Evolutionary conservation across 1,140 invertebrate species (phyloP), one percentile per base, ranked within the genome.

Genomic region (Leptonema lineaticorne): DNA sequence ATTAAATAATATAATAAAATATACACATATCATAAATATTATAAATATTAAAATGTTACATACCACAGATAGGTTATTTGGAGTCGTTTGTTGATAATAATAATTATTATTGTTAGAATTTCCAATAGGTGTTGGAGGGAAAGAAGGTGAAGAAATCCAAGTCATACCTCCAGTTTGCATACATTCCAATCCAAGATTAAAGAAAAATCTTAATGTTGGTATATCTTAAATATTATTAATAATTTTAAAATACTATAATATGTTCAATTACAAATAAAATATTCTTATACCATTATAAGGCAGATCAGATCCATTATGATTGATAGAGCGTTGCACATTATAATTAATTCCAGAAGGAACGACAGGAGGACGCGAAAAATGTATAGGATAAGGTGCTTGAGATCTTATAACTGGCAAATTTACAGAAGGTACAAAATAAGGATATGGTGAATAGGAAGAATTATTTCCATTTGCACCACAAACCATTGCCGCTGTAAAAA

Each of bases 171-270:
- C 26, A 75, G 76, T 28, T 77, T 77, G 76, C 74, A 82, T 78
- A 75, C 80, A 81, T 28, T 89, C 87, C 33, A 88, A 76, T 72
- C 88, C 88, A 71, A 89, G 76, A 76, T 89, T 90, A 77, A 85
- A 89, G 75, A 86, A 90, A 73, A 84, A 88, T 63, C 86, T 83
- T 41, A 88, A 75, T 8, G 87, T 88, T 27, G 78, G 75, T 46
- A 88, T 77, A 76, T 89, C 86, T 87, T 75, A 2, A 76, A 76
- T 41, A n/a, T n/a, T n/a, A n/a, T n/a, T n/a, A n/a, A n/a, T n/a
- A n/a, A n/a, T 66, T 48, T 4, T 16, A 66, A 37, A 65, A 65
- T 48, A 20, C 8, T 72, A 72, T 66, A 37, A n/a, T 14, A 37
- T 37, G n/a, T 37, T 14, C 30, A 8, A 37, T 37, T 50, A 59